Percentiles rank a stretch among this genome's conserved stretches.
Conservation (phyloP, 53 echinoderm and acorn worm genomes). For the Mesocentrotus franciscanus region DNA sequence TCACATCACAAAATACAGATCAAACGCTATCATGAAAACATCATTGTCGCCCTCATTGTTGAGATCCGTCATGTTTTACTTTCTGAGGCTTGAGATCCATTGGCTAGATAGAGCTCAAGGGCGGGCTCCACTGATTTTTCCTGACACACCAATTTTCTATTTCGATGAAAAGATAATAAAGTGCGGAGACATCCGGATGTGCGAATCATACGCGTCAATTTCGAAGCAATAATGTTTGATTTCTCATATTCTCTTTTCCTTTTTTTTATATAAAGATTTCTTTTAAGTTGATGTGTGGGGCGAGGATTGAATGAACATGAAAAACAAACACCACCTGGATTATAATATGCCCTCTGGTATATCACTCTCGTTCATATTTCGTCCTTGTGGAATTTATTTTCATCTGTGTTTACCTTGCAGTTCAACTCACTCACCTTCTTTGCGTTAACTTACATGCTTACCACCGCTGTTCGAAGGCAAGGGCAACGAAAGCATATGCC, state of each 20-base stretch:
- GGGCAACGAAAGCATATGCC: too few relatives aligned
- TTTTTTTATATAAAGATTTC: not conserved
- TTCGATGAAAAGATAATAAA: slow-evolving; percentile 61
- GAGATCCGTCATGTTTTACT: not conserved
- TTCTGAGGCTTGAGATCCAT: not conserved
- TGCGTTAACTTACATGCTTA: too few relatives aligned
- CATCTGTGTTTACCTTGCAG: not conserved
- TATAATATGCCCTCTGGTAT: slow-evolving; percentile 12
- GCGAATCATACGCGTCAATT: slow-evolving; percentile 40
- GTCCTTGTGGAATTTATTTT: not conserved
- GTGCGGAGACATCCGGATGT: slow-evolving; percentile 32
- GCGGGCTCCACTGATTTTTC: not conserved
- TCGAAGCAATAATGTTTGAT: slow-evolving; percentile 54
- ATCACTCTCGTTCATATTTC: not conserved
- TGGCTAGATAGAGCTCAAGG: slow-evolving; percentile 34
- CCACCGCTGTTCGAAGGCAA: too few relatives aligned
- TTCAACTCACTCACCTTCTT: not conserved
- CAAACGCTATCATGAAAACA: not conserved
- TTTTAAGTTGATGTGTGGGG: not conserved
- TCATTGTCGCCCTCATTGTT: slow-evolving; percentile 16
- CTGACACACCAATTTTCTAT: slow-evolving; percentile 46
- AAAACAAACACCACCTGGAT: slow-evolving; percentile 37
- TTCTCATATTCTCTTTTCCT: not conserved
- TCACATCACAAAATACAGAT: not conserved
- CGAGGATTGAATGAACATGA: slow-evolving; percentile 14